These are phyloP conservation scores for Lasioglossum figueresi DNA, from an alignment of 2,888 invertebrate genomes.

Conservation along the genomic window DNA sequence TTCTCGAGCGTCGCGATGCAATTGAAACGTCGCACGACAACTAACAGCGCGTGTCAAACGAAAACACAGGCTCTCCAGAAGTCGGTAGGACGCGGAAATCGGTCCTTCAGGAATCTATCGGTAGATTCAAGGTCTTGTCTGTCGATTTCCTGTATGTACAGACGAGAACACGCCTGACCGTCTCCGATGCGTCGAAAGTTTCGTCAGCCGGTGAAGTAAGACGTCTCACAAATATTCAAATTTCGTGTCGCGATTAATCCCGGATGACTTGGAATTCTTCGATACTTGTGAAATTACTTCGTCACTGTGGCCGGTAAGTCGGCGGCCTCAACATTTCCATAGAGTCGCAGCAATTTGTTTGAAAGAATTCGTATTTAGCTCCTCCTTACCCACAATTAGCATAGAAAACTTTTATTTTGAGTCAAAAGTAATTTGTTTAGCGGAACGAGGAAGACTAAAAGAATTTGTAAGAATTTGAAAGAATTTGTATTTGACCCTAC, in stretches of 20 bases:
- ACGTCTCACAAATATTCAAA: background rate
- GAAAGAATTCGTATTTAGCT: too few species aligned
- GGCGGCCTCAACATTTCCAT: background rate
- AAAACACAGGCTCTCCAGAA: background rate
- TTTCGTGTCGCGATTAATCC: background rate
- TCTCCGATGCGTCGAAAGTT: background rate
- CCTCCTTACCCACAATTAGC: too few species aligned
- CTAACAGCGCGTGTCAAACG: background rate
- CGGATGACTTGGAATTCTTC: background rate
- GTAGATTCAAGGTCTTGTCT: background rate
- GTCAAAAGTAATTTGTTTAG: too few species aligned
- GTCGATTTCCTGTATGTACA: background rate
- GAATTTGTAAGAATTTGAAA: too few species aligned
- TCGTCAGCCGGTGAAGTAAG: background rate
- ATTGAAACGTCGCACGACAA: conserved; percentile 19
- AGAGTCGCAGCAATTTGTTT: background rate
- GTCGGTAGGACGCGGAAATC: background rate
- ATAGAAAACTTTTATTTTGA: too few species aligned
- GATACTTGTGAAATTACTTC: background rate
- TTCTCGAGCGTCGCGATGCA: conserved; percentile 39
- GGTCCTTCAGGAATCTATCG: background rate
- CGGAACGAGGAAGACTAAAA: too few species aligned
- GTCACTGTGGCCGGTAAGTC: background rate
- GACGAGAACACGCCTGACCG: background rate
- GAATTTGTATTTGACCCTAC: too few species aligned